phyloP scores from a whole-genome alignment of 2,888 invertebrate species.

The Erebia epiphron region DNA sequence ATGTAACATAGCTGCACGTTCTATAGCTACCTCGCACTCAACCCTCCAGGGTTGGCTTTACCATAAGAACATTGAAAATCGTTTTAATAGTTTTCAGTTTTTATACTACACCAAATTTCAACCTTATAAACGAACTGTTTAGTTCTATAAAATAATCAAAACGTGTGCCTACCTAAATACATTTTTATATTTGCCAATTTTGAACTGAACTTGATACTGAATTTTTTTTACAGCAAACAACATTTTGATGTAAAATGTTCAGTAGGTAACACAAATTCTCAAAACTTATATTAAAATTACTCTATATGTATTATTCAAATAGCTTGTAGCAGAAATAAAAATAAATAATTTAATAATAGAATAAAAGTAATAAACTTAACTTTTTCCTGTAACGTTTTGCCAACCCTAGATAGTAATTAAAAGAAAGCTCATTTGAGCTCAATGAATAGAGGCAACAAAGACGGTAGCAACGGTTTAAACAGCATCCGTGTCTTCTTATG shows the following conservation, averaged over 20 bases:
- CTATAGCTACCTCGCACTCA: conserved; percentile 50
- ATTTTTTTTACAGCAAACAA: too few relatives aligned
- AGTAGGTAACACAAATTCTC: too few relatives aligned
- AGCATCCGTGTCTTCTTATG: too few relatives aligned
- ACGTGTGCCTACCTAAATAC: too few relatives aligned
- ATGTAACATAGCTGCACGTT: conserved; percentile 78
- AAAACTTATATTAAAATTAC: too few relatives aligned
- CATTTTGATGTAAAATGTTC: too few relatives aligned
- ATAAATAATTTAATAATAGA: neutral
- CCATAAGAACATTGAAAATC: neutral
- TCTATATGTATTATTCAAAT: neutral
- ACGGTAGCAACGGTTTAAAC: too few relatives aligned
- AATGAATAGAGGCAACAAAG: conserved; percentile 69
- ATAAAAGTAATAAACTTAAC: neutral
- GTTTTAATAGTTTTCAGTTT: neutral
- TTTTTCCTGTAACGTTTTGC: neutral
- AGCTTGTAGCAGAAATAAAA: too few relatives aligned
- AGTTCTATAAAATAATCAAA: too few relatives aligned
- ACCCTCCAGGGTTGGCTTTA: conserved; percentile 57
- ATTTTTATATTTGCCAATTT: too few relatives aligned
- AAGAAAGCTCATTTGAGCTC: conserved; percentile 68
- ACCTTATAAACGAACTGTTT: too few relatives aligned
- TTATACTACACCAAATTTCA: neutral
- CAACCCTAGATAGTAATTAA: conserved; percentile 73
- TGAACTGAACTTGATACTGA: too few relatives aligned